Conservation (phyloP, 2,797 vertebrate species). For the Cirrhinus mrigala region DNA sequence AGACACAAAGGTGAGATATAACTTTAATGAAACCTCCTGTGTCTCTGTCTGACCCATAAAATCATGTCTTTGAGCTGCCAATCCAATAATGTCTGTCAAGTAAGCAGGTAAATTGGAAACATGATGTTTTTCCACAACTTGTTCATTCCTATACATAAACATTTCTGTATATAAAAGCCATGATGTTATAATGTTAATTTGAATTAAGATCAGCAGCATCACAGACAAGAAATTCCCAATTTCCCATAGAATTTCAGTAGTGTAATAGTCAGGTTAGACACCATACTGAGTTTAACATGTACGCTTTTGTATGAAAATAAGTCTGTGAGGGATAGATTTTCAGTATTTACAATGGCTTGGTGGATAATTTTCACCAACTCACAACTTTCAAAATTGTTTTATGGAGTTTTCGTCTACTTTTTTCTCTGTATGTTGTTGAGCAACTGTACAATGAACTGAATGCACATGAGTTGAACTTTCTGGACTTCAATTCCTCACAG, state of each 20-base stretch:
- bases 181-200: not conserved
- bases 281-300: not conserved
- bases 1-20: constrained; percentile 31
- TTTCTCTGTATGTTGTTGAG: too few relatives aligned
- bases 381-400: not conserved
- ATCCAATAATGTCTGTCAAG: constrained; percentile 41
- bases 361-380: too few relatives aligned
- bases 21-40: constrained; percentile 52
- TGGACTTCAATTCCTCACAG: not conserved
- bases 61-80: constrained; percentile 47
- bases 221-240: not conserved
- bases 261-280: not conserved
- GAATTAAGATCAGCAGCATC: not conserved
- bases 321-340: not conserved
- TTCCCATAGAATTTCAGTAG: not conserved
- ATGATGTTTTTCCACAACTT: constrained; percentile 14
- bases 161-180: not conserved
- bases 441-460: not conserved
- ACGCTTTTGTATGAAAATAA: not conserved
- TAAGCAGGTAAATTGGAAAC: constrained; percentile 22
- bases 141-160: constrained; percentile 13
- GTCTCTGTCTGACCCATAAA: constrained; percentile 45
- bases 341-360: not conserved
- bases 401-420: too few relatives aligned
- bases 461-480: not conserved